These are phyloP conservation scores for Dysidea cf. avara DNA, from an alignment of 37 sponge, comb jelly and placozoan species.

Conservation along the genomic window DNA sequence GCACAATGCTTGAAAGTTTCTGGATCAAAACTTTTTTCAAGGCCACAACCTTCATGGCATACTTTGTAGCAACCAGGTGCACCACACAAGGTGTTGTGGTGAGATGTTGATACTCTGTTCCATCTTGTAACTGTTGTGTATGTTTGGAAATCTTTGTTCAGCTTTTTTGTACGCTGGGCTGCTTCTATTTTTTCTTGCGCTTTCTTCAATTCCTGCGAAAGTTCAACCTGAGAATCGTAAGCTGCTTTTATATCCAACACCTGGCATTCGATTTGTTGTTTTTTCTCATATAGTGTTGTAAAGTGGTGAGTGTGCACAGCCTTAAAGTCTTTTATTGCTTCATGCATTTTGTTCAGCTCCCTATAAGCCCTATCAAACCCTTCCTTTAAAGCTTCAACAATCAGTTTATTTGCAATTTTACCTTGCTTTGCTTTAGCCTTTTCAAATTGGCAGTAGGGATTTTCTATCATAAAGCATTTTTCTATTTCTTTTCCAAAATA, in stretches of 20 bases:
- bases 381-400: no score
- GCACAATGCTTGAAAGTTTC: slow-evolving; percentile 25
- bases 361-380: no score
- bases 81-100: slow-evolving; percentile 45
- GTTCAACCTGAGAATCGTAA: background rate
- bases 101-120: background rate
- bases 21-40: slow-evolving; percentile 12
- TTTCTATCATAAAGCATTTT: slow-evolving; percentile 28
- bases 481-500: slow-evolving; percentile 20
- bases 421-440: slow-evolving; percentile 12
- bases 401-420: background rate
- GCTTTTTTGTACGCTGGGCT: background rate
- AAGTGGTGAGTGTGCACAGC: slow-evolving; percentile 36
- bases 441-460: slow-evolving; percentile 49
- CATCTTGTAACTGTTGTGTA: background rate
- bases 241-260: background rate
- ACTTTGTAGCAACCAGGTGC: no score
- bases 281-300: slow-evolving; percentile 14
- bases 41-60: slow-evolving; percentile 27
- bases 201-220: background rate
- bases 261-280: slow-evolving; percentile 17
- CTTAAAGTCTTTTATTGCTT: no score
- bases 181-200: slow-evolving; percentile 1
- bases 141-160: background rate
- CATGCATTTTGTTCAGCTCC: no score